These are phyloP conservation scores for Catajapyx aquilonaris DNA, from an alignment of 1,140 invertebrate genomes.

Conservation along the genomic window DNA sequence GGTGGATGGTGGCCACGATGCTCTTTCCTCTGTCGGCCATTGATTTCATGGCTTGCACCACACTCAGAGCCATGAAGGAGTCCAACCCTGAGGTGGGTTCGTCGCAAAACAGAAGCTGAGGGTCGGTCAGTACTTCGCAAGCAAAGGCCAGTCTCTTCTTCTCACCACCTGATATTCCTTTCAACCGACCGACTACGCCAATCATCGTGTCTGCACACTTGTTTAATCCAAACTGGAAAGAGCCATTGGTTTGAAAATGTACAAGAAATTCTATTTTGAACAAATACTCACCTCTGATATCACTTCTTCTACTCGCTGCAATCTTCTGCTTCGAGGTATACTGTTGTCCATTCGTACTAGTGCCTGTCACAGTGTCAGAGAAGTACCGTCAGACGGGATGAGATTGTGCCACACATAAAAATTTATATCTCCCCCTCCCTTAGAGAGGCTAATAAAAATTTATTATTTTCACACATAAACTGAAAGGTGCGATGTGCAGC, in stretches of 20 bases:
- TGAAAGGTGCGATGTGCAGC: too few species aligned
- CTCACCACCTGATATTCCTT: neutral
- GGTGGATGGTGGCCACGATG: slow-evolving; percentile 67
- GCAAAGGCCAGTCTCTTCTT: neutral
- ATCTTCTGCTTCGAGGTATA: slow-evolving; percentile 49
- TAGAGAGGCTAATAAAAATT: too few species aligned
- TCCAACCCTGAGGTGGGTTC: slow-evolving; percentile 67
- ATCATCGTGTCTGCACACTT: too few species aligned
- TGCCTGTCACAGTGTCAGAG: slow-evolving; percentile 52
- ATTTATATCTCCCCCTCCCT: too few species aligned
- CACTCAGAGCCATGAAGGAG: slow-evolving; percentile 50
- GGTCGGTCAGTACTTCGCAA: slow-evolving; percentile 33
- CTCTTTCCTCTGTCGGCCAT: slow-evolving; percentile 44
- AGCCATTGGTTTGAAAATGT: too few species aligned
- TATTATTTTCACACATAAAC: too few species aligned
- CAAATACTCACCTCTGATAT: slow-evolving; percentile 54
- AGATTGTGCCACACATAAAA: too few species aligned
- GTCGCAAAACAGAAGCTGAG: slow-evolving; percentile 55
- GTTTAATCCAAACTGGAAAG: too few species aligned
- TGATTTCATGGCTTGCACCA: slow-evolving; percentile 42
- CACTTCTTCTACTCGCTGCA: slow-evolving; percentile 70
- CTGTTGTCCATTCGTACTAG: slow-evolving; percentile 75
- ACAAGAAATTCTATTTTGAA: too few species aligned
- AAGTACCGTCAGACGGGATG: too few species aligned
- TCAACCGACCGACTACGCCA: too few species aligned